phyloP scores from a whole-genome alignment of 2,888 invertebrate genomes.

The Dione vanillae region DNA sequence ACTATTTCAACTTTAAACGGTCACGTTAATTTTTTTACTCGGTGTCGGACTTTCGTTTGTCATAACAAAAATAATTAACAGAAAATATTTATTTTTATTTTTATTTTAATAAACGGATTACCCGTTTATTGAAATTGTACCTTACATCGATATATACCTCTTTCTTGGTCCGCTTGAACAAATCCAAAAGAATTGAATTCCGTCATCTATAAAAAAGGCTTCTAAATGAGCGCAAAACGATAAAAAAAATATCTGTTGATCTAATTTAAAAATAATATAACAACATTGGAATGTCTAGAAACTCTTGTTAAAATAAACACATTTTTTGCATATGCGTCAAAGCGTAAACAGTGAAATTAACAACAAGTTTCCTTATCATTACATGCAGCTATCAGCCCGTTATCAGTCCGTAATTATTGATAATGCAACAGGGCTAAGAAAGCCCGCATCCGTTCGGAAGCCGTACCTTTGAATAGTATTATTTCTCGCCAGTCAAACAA shows the following conservation, averaged over 20 bases:
- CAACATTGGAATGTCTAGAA: not conserved
- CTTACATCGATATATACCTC: no score
- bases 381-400: conserved; percentile 30
- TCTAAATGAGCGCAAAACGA: not conserved
- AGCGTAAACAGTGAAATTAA: conserved; percentile 31
- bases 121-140: no score
- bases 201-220: no score
- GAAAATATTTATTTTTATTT: no score
- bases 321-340: conserved; percentile 14
- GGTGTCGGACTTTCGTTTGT: no score
- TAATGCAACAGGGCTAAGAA: conserved; percentile 50
- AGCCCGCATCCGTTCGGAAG: conserved; percentile 55
- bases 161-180: no score
- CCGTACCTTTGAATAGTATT: conserved; percentile 46
- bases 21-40: not conserved
- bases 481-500: conserved; percentile 44
- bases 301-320: not conserved
- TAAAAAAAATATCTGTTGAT: not conserved
- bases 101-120: no score
- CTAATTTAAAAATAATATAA: not conserved
- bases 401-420: conserved; percentile 50
- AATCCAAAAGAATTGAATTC: no score
- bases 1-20: conserved; percentile 10
- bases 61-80: no score
- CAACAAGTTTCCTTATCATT: conserved; percentile 44